Evolutionary conservation across 1,140 invertebrate species (phyloP).

Genomic region (Papilio xuthus): DNA sequence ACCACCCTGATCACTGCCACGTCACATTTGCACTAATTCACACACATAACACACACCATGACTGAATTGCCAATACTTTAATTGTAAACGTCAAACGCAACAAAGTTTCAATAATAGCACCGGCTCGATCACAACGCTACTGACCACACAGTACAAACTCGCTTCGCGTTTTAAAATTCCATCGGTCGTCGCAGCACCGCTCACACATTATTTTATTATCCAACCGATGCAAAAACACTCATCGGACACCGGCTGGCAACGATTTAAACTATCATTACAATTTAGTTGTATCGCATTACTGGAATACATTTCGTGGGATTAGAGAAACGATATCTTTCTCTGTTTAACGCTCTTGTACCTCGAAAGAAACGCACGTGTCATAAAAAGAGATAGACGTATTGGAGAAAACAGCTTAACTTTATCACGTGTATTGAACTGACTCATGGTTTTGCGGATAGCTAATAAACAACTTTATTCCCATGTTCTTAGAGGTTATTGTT

Average conservation of each 20-base stretch:
- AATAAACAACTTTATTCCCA: constrained; percentile 34
- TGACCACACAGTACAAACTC: constrained; percentile 59
- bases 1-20: background rate
- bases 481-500: background rate
- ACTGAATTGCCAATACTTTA: constrained; percentile 32
- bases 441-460: background rate
- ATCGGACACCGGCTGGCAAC: constrained; percentile 33
- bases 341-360: constrained; percentile 35
- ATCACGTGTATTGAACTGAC: constrained; percentile 60
- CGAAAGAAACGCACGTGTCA: constrained; percentile 48
- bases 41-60: constrained; percentile 63
- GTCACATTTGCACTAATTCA: constrained; percentile 33
- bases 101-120: constrained; percentile 68
- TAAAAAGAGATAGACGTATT: constrained; percentile 52
- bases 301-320: constrained; percentile 52
- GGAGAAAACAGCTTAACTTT: constrained; percentile 54
- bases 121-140: constrained; percentile 41
- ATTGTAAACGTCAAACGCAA: constrained; percentile 37
- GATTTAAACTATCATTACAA: constrained; percentile 41
- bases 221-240: constrained; percentile 55
- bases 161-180: constrained; percentile 58
- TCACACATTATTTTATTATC: constrained; percentile 50
- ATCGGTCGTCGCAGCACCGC: constrained; percentile 36
- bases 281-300: constrained; percentile 56
- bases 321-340: constrained; percentile 48